Percentiles rank a stretch among this genome's conserved stretches.
phyloP scores from a whole-genome alignment of 2,113 vertebrate species.

The Psephotus haematonotus region DNA sequence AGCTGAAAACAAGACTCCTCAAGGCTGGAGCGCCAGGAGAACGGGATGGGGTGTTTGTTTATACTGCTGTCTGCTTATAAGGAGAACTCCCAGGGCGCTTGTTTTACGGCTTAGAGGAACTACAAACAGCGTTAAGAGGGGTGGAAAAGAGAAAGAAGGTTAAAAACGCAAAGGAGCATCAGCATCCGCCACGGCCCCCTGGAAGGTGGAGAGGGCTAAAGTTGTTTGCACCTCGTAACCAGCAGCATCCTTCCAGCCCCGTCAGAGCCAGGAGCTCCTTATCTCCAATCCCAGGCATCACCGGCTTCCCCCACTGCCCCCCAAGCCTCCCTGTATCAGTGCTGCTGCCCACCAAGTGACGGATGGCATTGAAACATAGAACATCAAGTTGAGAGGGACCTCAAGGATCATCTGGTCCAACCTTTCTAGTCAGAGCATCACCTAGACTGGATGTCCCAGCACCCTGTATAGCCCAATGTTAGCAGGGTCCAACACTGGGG shows the following conservation, averaged over 20 bases:
- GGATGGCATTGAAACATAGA: neutral
- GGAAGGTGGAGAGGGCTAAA: neutral
- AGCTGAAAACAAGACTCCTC: constrained; percentile 19
- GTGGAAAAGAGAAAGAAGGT: neutral
- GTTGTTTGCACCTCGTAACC: neutral
- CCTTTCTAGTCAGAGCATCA: neutral
- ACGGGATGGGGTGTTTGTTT: constrained; percentile 47
- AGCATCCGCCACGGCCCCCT: neutral
- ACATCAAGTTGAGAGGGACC: neutral
- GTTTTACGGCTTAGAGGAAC: neutral
- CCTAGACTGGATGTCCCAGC: neutral
- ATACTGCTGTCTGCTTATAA: constrained; percentile 50
- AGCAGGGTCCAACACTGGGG: neutral
- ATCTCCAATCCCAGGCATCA: rapidly evolving
- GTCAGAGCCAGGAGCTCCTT: neutral
- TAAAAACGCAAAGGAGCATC: neutral
- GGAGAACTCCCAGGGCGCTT: neutral
- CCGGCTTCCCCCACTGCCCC: rapidly evolving
- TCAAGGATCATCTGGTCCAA: neutral
- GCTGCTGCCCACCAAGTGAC: neutral
- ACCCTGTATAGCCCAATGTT: neutral
- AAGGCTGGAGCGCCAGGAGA: constrained; percentile 28
- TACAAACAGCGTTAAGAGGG: neutral
- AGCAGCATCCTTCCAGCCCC: neutral
- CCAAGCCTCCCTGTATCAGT: rapidly evolving